Base-by-base conservation (phyloP, 2,797 vertebrate genomes). In the Pantherophis vulpinus region DNA sequence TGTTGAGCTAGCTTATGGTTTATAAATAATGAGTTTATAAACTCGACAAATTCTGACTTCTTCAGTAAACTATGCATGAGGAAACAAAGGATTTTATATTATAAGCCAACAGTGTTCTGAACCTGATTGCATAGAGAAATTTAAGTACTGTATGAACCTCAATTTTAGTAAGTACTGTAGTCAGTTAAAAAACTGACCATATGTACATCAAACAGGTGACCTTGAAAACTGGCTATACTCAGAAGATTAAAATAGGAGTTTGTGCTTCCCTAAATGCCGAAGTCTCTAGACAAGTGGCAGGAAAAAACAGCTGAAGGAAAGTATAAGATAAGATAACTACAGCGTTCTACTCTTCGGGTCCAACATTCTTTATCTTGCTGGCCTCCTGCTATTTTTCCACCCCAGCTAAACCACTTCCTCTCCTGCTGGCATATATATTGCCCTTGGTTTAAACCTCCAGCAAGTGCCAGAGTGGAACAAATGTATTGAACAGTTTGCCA, bases 251-350 rank as follows among this genome's bases (percentile, higher is more conserved):
- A 91, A 93, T 87, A 93, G 92, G 91, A 91, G 90, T 51, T 93
- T 93, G 93, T 90, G 91, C 94, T 96, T 96, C 94, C 90, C 94
- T 37, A 91, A 94, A 93, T 63, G 42, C 32, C 23, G 2, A 87
- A 56, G 8, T 55, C 27, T 83, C 60, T 66, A 90, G 70, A 61
- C 74, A 93, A 56, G 86, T 90, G 90, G 94, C 95, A 96, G 96
- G 94, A 95, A 96, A 96, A 93, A 97, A 93, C 91, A 96, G 86
- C 93, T 95, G 95, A 95, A 96, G 94, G 96, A 96, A 97, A 94
- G 91, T 14, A 12, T 93, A 95, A 95, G 95, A 94, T 94, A 95
- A 96, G 95, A 94, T 94, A 95, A 96, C 74, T 96, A 94, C 92
- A 93, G 94, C 86, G 91, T 94, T 93, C 92, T 94, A 29, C 91